Evolutionary conservation across 2,113 vertebrate species (phyloP).

Genomic region (Psammodynastes pulverulentus): DNA sequence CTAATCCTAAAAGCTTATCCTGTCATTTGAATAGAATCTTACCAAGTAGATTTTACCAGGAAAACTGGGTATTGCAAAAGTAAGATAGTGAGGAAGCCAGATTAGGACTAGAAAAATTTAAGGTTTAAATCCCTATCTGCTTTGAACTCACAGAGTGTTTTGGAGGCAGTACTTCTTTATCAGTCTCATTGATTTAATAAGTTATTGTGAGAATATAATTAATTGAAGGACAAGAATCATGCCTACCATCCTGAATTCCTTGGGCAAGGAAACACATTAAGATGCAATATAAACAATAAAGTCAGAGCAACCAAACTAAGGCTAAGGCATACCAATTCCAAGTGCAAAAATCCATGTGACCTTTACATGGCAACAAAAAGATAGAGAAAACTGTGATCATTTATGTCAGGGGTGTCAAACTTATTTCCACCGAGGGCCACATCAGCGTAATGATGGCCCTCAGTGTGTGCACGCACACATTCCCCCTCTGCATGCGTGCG

Average conservation of each 20-base stretch:
- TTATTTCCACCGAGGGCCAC: too few relatives aligned
- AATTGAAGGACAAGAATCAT: background rate
- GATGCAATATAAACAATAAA: background rate
- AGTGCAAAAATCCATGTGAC: background rate
- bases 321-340: background rate
- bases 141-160: background rate
- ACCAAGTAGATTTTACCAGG: background rate
- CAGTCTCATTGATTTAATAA: background rate
- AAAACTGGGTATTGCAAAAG: background rate
- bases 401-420: too few relatives aligned
- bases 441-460: too few relatives aligned
- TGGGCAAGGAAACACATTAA: background rate
- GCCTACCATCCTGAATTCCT: background rate
- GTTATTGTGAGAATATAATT: background rate
- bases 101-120: background rate
- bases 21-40: background rate
- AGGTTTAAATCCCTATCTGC: background rate
- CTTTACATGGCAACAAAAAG: background rate
- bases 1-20: background rate
- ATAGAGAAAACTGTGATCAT: background rate
- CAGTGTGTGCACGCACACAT: too few relatives aligned
- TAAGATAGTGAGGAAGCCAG: background rate
- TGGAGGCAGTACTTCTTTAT: background rate
- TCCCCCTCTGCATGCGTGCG: too few relatives aligned
- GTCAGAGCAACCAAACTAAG: background rate